Base-by-base conservation (phyloP, 2,888 invertebrate genomes). In the Euzophera pinguis region DNA sequence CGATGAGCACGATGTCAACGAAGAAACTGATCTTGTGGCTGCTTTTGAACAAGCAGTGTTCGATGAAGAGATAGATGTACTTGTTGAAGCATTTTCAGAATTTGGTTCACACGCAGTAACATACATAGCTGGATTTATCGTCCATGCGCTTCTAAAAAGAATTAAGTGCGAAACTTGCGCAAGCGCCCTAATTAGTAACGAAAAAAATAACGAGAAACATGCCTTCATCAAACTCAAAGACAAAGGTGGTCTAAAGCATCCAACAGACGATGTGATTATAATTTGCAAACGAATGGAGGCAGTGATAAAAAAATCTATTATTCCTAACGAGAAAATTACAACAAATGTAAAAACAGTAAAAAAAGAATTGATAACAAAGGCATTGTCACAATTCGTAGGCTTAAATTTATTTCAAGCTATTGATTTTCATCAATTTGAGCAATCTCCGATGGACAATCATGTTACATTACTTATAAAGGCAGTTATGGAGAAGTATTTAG, bases 161-260 rank as follows among this genome's bases (percentile, higher is more conserved):
- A 43, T 59, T 7, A 55, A 60, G 43, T 62, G 59, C 48, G 54
- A 57, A 4, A 59, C 50, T 17, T 60, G 59, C 45, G 29, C 17
- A 48, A 42, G 57, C 42, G 57, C 38, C 39, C 52, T 60, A 14
- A 34, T 60, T 45, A 43, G 38, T 3, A 9, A 41, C 41, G 8
- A 2, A 9, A 9, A 6, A 6, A 9, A 41, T 41, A 9, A 41
- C 9, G 37, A 49, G 13, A 10, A 55, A n/a, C 53, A 39, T 29
- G 37, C 6, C 0, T 60, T 57, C 34, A 61, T 58, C 32, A 55
- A 35, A 37, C 9, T 50, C 1, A 57, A 59, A 34, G 53, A 58
- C 42, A 59, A 55, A 58, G 59, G 59, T 47, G 61, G 58, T 0
- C 53, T 62, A 1, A 50, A 54, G n/a, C 56, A 32, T 32, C 64